Base-by-base conservation (phyloP, 2,113 vertebrate genomes). In the Crotalus helleri region DNA sequence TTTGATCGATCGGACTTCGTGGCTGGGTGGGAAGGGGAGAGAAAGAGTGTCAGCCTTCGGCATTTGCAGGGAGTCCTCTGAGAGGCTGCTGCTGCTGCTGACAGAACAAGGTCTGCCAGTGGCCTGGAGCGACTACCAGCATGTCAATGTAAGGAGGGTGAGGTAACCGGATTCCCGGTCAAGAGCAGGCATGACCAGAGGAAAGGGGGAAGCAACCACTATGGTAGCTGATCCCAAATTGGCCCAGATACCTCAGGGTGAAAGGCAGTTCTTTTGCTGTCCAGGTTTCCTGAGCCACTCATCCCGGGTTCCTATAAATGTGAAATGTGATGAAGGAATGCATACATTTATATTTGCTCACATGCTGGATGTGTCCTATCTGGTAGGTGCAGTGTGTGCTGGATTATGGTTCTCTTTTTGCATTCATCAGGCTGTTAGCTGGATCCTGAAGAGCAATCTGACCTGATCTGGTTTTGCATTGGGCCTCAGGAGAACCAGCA, bases 401-500 rank as follows among this genome's bases (percentile, higher is more conserved):
- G 81, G 64, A 0, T 11, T 51, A 21, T 57, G 33, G 64, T 1
- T 5, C 33, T 6, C 85, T 39, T 81, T 26, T 13, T 49, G 13
- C 1, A 6, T 0, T 55, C 6, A 9, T 13, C 86, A 29, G 86
- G 51, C 86, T 15, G 86, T 6, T 33, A 29, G 26, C 51, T 54
- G 29, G 7, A 8, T 29, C 51, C 13, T 33, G 74, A 7, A 44
- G 33, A 44, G 17, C 19, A 39, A 81, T 81, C 74, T 44, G 74
- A 81, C 7, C 7, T 29, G 13, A 39, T 46, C 8, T 46, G 54
- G 95, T 44, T 51, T 88, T 90, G 91, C 33, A 44, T 0, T 55
- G 90, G 55, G 88, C 92, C 19, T 24, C 85, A 94, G 95, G 93
- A 94, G 93, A 91, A 93, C 93, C 94, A 94, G 46, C 94, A 89